phyloP scores from a whole-genome alignment of 2,113 vertebrate species.

The Anguilla japonica region DNA sequence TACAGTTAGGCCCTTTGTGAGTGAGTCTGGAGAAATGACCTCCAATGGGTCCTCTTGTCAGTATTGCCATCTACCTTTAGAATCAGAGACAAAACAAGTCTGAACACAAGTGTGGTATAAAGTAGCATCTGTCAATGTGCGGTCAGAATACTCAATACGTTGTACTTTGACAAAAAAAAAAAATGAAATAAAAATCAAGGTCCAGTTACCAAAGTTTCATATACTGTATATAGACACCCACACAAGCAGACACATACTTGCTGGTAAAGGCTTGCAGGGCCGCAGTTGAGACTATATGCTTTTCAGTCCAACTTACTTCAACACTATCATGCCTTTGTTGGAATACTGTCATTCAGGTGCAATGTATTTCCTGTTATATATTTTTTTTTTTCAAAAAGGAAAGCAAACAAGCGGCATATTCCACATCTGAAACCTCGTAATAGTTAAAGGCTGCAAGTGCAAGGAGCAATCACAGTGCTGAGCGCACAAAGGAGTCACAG shows the following conservation, averaged over 20 bases:
- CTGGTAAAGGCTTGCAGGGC: conserved; percentile 25
- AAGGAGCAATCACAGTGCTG: conserved; percentile 56
- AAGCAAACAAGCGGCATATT: background rate
- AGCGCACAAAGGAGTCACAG: conserved; percentile 55
- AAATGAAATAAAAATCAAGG: conserved; percentile 7
- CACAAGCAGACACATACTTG: conserved; percentile 18
- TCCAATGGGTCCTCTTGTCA: background rate
- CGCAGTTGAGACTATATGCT: conserved; percentile 10
- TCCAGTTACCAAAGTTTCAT: background rate
- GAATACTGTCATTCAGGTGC: background rate
- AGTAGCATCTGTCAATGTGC: background rate
- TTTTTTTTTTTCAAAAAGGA: background rate
- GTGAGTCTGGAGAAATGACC: background rate
- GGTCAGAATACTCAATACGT: background rate
- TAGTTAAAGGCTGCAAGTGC: conserved; percentile 63
- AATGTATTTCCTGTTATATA: background rate
- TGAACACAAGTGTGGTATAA: background rate
- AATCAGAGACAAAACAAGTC: background rate
- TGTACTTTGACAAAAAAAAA: conserved; percentile 20
- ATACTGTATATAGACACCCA: background rate
- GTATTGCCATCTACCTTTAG: background rate
- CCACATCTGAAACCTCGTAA: background rate
- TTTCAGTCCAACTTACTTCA: background rate
- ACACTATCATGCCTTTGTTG: conserved; percentile 3
- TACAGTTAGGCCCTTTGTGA: conserved; percentile 5